These are phyloP conservation scores for Ornithoptera alexandrae DNA, from an alignment of 2,888 invertebrate species.

Conservation along the genomic window DNA sequence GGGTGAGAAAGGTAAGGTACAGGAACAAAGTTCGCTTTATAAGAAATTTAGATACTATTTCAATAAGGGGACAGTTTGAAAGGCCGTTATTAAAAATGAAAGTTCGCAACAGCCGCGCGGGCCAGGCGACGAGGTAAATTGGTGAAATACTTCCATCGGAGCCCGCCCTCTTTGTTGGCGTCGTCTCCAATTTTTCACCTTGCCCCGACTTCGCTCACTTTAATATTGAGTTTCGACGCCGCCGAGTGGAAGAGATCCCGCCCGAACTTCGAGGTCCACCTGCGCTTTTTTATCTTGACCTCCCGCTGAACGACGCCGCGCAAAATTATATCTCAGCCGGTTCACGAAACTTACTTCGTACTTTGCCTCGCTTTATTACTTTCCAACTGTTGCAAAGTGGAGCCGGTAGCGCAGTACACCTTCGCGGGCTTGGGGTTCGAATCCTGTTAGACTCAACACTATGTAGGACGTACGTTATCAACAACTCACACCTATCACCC, in stretches of 20 bases:
- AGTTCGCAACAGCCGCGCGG: conserved; percentile 45
- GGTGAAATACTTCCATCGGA: conserved; percentile 57
- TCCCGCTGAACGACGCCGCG: conserved; percentile 2
- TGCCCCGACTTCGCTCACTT: conserved; percentile 30
- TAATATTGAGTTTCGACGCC: conserved; percentile 39
- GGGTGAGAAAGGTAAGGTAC: too few relatives aligned
- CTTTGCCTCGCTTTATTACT: too few relatives aligned
- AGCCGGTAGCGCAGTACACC: too few relatives aligned
- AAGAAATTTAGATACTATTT: conserved; percentile 17
- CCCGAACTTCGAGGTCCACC: conserved; percentile 34
- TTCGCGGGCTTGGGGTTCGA: too few relatives aligned
- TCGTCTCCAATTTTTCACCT: conserved; percentile 27
- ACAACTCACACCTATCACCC: too few relatives aligned
- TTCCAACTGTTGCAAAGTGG: too few relatives aligned
- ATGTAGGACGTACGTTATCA: too few relatives aligned
- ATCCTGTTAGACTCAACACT: too few relatives aligned
- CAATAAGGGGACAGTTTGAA: conserved; percentile 37
- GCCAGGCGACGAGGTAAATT: conserved; percentile 50
- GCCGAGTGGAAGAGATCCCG: conserved; percentile 38
- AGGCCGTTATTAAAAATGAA: conserved; percentile 47
- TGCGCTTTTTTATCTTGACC: conserved; percentile 36
- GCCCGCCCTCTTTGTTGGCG: conserved; percentile 56
- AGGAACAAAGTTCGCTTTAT: background rate
- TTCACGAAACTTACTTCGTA: background rate
- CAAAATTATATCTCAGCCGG: conserved; percentile 16